Evolutionary conservation across 2,113 vertebrate species (phyloP), one percentile per base, ranked within the genome.

Genomic region (Corythornis madagascariensis): DNA sequence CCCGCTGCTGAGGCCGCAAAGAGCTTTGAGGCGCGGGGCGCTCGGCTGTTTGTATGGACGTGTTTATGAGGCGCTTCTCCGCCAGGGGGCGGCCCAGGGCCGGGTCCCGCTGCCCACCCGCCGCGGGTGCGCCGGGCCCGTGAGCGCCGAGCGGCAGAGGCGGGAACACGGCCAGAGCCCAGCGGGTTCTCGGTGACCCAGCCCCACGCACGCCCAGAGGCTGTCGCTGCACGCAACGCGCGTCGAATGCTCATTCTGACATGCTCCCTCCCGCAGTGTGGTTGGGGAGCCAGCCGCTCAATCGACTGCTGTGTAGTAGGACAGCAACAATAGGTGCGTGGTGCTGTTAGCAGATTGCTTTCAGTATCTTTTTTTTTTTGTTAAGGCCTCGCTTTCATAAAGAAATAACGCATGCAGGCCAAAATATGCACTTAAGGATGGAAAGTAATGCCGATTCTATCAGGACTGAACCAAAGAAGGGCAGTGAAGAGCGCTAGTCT

Each of bases 311-410:
- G 55, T 1, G 63, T 2, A 26, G 59, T 13, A 48, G 33, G 40
- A 9, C 19, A 1, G 72, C 38, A 16, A 13, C 33, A 16, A 9
- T 40, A 35, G 0, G 0, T 11, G 42, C 2, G 0, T 18, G 2
- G 13, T 50, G 52, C 29, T 79, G 7, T 31, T 28, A 31, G 33
- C 45, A 17, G 25, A 3, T 21, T 67, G 61, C 28, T 53, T 78
- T 43, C 33, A 14, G 9, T 28, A 8, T 35, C 21, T 55, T 50
- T 76, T 45, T 53, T 31, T 33, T n/a, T 82, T 57, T 24, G 7
- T 57, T 38, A 40, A 64, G 60, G 21, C 14, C 3, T 2, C 40
- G 25, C 13, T 86, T 86, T 83, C 22, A 4, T 47, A n/a, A 73
- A 4, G 11, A 75, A 79, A 22, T 42, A 13, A 42, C 3, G 0